phyloP scores from a whole-genome alignment of 2,888 invertebrate species.

The Lasioglossum villosulum region DNA sequence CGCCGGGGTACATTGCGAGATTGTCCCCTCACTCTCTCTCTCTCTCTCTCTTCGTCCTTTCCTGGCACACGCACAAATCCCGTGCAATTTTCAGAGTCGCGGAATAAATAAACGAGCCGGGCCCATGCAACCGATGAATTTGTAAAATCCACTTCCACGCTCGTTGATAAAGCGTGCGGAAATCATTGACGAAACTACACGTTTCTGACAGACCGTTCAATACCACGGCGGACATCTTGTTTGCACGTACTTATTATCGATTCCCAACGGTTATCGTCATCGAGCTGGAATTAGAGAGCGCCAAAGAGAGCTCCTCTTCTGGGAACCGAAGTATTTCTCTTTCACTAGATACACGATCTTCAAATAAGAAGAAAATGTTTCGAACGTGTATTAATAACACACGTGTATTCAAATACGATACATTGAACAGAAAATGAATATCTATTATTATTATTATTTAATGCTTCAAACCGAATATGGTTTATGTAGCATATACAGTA shows the following conservation, averaged over 20 bases:
- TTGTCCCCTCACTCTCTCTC: not conserved
- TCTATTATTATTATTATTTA: too few relatives aligned
- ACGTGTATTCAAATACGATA: too few relatives aligned
- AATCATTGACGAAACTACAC: slow-evolving; percentile 4
- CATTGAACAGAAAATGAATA: not conserved
- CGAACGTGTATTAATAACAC: too few relatives aligned
- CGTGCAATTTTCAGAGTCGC: slow-evolving; percentile 27
- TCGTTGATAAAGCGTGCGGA: slow-evolving; percentile 16
- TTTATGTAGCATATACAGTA: too few relatives aligned
- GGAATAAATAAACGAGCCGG: slow-evolving; percentile 20
- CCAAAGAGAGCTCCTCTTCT: too few relatives aligned
- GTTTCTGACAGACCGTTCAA: not conserved
- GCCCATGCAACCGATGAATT: slow-evolving; percentile 11
- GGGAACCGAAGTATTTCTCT: too few relatives aligned
- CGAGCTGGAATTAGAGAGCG: not conserved
- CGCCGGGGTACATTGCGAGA: slow-evolving; percentile 27
- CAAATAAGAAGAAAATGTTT: too few relatives aligned
- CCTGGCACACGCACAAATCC: slow-evolving; percentile 34
- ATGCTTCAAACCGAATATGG: too few relatives aligned
- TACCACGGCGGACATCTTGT: not conserved
- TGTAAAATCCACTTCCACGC: slow-evolving; percentile 20
- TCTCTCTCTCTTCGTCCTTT: not conserved
- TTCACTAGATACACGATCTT: too few relatives aligned
- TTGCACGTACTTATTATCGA: not conserved
- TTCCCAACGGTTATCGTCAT: not conserved